Evolutionary conservation across 2,888 invertebrate genomes (phyloP).

Genomic region (Eueremaeus valkanovi): DNA sequence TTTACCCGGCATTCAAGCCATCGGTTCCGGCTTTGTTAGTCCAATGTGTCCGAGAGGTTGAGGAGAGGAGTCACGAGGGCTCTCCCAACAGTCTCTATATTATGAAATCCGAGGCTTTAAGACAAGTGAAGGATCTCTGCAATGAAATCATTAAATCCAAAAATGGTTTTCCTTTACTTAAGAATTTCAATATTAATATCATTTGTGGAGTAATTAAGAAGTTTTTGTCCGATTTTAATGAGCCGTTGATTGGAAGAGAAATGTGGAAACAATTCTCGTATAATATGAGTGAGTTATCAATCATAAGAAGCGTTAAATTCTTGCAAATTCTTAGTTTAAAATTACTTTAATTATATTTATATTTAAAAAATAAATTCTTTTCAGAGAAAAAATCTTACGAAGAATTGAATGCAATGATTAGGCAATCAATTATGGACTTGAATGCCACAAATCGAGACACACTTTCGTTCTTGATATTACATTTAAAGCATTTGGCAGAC

Average conservation of each 20-base stretch:
- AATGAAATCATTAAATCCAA: conserved; percentile 12
- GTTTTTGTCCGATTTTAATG: conserved; percentile 33
- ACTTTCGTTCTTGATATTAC: conserved; percentile 37
- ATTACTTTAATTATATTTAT: not conserved
- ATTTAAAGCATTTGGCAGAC: conserved; percentile 35
- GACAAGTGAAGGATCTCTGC: conserved; percentile 37
- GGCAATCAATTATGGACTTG: conserved; percentile 11
- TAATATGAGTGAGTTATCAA: conserved; percentile 30
- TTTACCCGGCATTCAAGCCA: conserved; percentile 34
- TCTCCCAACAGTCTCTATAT: conserved; percentile 15
- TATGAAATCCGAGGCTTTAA: conserved; percentile 29
- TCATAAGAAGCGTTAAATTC: too few species aligned
- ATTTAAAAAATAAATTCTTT: too few species aligned
- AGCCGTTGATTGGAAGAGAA: conserved; percentile 44
- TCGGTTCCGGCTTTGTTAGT: conserved; percentile 28
- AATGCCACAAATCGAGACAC: conserved; percentile 30
- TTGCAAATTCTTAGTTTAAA: not conserved
- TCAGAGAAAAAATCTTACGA: conserved; percentile 34
- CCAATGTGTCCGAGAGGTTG: conserved; percentile 34
- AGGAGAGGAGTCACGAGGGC: conserved; percentile 18
- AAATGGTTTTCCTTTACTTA: conserved; percentile 27
- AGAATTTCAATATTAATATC: conserved; percentile 23
- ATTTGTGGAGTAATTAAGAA: conserved; percentile 39
- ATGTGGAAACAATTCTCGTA: conserved; percentile 44
- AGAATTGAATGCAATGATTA: not conserved